Evolutionary conservation across 2,797 vertebrate genomes (phyloP).

Genomic region (Falco peregrinus): DNA sequence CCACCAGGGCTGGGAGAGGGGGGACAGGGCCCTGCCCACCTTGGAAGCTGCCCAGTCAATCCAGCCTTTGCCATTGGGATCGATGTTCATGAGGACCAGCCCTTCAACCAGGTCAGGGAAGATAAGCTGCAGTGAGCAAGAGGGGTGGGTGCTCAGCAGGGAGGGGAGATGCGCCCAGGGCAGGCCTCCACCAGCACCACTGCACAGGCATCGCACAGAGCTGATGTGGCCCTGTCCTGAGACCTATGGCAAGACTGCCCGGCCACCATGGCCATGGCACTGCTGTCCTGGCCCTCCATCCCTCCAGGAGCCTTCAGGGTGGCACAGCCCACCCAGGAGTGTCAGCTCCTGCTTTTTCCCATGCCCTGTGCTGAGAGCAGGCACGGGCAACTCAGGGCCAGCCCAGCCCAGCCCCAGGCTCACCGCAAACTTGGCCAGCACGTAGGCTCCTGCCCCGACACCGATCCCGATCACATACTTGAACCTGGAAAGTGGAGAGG

Average conservation of each 20-base stretch:
- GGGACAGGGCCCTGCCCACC: conserved; percentile 60
- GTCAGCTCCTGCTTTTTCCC: not conserved
- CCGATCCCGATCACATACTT: conserved; percentile 96
- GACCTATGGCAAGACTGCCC: not conserved
- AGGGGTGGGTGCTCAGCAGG: not conserved
- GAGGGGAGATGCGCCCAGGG: not conserved
- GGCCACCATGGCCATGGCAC: not conserved
- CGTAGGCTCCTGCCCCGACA: conserved; percentile 94
- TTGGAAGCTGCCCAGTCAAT: conserved; percentile 98
- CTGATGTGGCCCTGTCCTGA: not conserved
- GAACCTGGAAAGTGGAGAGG: conserved; percentile 80
- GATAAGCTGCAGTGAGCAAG: conserved; percentile 82
- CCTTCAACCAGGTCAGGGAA: conserved; percentile 95
- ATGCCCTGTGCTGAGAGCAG: not conserved
- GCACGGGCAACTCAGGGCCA: not conserved
- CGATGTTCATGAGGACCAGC: conserved; percentile 94
- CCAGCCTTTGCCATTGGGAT: conserved; percentile 97
- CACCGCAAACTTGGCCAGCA: conserved; percentile 96
- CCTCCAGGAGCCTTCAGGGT: not conserved
- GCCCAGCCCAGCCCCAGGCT: conserved; percentile 66
- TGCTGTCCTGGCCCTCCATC: not conserved
- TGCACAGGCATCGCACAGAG: not conserved
- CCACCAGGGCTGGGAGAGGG: accelerated
- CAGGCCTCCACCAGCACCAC: not conserved
- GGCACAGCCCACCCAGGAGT: not conserved